Evolutionary conservation across 2,113 vertebrate genomes (phyloP).

Genomic region (Entosphenus tridentatus): DNA sequence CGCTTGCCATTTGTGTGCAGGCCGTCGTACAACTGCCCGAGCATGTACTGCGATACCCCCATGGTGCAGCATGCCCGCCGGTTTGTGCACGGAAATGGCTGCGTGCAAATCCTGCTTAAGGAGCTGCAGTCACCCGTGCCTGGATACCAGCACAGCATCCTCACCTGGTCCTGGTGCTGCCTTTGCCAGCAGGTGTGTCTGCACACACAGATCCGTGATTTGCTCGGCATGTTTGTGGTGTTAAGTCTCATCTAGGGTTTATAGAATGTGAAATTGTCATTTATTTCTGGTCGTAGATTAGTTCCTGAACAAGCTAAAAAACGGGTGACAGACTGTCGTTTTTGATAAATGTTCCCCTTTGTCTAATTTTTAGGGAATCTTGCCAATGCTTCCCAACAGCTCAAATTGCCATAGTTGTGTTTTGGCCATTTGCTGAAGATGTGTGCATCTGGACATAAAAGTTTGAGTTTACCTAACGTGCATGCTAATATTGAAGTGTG

Average conservation of each 20-base stretch:
- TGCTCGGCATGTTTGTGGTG: no score
- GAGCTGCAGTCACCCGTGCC: slow-evolving; percentile 89
- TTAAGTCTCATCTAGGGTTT: no score
- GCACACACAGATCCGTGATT: no score
- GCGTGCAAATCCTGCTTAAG: slow-evolving; percentile 91
- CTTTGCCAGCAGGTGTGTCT: slow-evolving; percentile 67
- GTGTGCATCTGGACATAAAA: no score
- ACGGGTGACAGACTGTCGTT: no score
- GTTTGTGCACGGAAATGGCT: slow-evolving; percentile 82
- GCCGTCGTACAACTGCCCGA: slow-evolving; percentile 86
- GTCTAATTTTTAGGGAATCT: no score
- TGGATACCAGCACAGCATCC: slow-evolving; percentile 91
- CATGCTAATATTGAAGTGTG: no score
- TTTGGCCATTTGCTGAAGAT: no score
- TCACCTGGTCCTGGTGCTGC: slow-evolving; percentile 94
- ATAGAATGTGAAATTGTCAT: neutral
- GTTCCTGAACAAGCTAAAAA: no score
- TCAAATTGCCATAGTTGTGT: no score
- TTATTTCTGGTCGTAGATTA: neutral
- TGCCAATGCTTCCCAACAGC: no score
- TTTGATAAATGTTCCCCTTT: neutral
- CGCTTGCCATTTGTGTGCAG: slow-evolving; percentile 18
- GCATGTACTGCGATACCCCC: slow-evolving; percentile 82
- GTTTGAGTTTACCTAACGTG: no score
- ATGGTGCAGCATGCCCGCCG: slow-evolving; percentile 93